These are phyloP conservation scores for Caerostris extrusa DNA, from an alignment of 1,140 invertebrate genomes.

Conservation along the genomic window DNA sequence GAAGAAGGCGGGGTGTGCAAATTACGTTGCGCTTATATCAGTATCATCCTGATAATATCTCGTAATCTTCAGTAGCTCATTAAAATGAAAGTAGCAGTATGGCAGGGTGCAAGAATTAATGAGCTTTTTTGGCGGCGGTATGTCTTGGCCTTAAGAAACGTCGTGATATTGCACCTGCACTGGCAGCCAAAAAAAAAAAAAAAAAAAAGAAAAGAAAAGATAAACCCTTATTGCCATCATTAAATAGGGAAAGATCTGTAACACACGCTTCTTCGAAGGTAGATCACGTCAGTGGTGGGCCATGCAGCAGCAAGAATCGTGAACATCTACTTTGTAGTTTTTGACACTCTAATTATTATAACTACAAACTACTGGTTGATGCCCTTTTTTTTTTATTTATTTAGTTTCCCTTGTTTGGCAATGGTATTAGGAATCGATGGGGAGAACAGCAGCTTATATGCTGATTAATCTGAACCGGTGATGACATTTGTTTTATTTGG, in stretches of 20 bases:
- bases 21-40: neutral
- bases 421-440: constrained; percentile 1
- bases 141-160: constrained; percentile 63
- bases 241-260: constrained; percentile 65
- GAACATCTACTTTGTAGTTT: constrained; percentile 71
- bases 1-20: neutral
- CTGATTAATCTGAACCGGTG: constrained; percentile 64
- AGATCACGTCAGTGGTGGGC: constrained; percentile 58
- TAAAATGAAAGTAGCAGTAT: constrained; percentile 49
- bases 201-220: constrained; percentile 29
- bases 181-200: neutral
- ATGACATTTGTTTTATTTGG: constrained; percentile 72
- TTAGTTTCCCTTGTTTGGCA: neutral
- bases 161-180: constrained; percentile 66
- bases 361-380: constrained; percentile 24
- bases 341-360: constrained; percentile 74
- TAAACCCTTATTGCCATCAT: constrained; percentile 42
- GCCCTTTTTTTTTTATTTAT: constrained; percentile 2
- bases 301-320: constrained; percentile 25
- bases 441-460: neutral
- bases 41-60: constrained; percentile 24
- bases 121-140: constrained; percentile 26
- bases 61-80: constrained; percentile 42
- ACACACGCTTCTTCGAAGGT: constrained; percentile 64
- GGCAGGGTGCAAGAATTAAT: constrained; percentile 55